Evolutionary conservation across 2,888 invertebrate genomes (phyloP), one percentile per base, ranked within the genome.

Genomic region (Mesoligia furuncula): DNA sequence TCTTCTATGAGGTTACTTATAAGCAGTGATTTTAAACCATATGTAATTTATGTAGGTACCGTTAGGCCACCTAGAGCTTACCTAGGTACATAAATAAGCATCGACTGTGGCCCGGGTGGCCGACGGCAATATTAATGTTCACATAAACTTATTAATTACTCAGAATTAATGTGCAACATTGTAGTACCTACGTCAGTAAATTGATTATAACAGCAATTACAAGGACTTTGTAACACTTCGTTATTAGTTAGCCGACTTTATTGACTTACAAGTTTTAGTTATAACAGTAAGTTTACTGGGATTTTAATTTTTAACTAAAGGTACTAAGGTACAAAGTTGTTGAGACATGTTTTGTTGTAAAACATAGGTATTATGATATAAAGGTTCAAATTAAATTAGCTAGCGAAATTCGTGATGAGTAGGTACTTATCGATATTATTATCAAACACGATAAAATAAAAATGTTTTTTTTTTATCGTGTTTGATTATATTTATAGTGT

Each of bases 111-210:
- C n/a, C n/a, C n/a, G n/a, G 62, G 66, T 77, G 71, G 73, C n/a
- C 75, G 27, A 27, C 57, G n/a, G 31, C 27, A 36, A 48, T 42
- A 7, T 59, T 72, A 81, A 74, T 74, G 71, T 62, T 36, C 42
- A 69, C 64, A 69, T 81, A 74, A 76, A 81, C 20, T 62, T 81
- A 77, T 77, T 83, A 85, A 83, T 66, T 81, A 81, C 61, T 62
- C 24, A n/a, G 17, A 61, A 83, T 79, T 57, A 66, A 75, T 75
- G 36, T 42, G 45, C 51, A 59, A 77, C 62, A 64, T 42, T 83
- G 81, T 81, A n/a, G 74, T 8, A 27, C 45, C 45, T 45, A 45
- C 54, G 57, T 65, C 68, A 66, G 62, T 65, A 83, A 75, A 75
- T 81, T 74, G n/a, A 81, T 69, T 85, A 77, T 59, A 72, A 48